Evolutionary conservation across 2,797 vertebrate species (phyloP), one percentile per base, ranked within the genome.

Genomic region (Mus minutoides): DNA sequence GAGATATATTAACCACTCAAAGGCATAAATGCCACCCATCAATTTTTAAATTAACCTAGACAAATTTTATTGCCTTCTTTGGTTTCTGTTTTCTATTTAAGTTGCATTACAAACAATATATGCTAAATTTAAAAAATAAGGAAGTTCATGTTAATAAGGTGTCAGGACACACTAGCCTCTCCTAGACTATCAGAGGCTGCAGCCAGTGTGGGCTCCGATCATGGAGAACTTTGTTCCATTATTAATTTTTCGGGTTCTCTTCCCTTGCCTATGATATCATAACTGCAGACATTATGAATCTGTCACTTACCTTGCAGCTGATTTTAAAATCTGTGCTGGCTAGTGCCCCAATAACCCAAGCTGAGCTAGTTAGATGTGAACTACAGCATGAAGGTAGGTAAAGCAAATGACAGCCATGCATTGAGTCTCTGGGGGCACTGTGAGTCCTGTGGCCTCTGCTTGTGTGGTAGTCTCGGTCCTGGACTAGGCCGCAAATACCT

Each of bases 21-120:
- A 37, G 49, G 46, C 14, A 0, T 9, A 21, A 29, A 43, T 26
- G 4, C 34, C 14, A 9, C 24, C 11, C 0, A 4, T 58, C 49
- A 29, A n/a, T 26, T 37, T 73, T 69, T 76, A 69, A 82, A 13
- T 67, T 69, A 34, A 83, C 58, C 40, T 46, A 56, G 76, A 49
- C 54, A 16, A 83, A 87, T 56, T 85, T n/a, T 82, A 73, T 29
- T 80, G 19, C 21, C 69, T 82, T 88, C 37, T 46, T 95, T 94
- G 4, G 43, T 67, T 56, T 78, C 22, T 62, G 71, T 79, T 80
- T 69, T 21, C 56, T 75, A 26, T 86, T 73, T 87, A 69, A 87
- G 37, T 78, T 90, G 6, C 60, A 49, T 89, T 83, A 26, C 92
- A 21, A 76, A 82, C 46, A 67, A 37, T 19, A 60, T 88, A 58